Percentiles rank a stretch among this genome's conserved stretches.
Conservation (phyloP, 2,888 invertebrate species). For the Pollenia angustigena region DNA sequence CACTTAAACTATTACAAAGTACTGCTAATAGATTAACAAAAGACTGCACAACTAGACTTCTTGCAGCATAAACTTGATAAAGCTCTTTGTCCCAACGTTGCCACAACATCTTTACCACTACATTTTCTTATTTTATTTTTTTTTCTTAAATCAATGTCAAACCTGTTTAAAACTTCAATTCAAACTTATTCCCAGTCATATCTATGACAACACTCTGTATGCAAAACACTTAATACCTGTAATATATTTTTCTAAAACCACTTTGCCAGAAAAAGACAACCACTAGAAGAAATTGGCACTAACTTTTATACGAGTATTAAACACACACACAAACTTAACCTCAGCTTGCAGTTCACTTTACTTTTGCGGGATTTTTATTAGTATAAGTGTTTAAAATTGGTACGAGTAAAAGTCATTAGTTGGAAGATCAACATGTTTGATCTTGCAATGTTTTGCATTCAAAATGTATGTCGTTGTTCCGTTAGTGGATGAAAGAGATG, state of each 20-base stretch:
- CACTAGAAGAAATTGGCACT: conserved; percentile 43
- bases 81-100: neutral
- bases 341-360: neutral
- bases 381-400: conserved; percentile 43
- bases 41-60: conserved; percentile 24
- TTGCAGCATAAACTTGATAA: neutral
- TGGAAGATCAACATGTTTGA: conserved; percentile 65
- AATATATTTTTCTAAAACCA: conserved; percentile 35
- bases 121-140: neutral
- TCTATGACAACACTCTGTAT: conserved; percentile 46
- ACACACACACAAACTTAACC: neutral
- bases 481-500: conserved; percentile 56
- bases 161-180: conserved; percentile 42
- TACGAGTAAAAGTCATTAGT: conserved; percentile 70
- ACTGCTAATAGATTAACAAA: neutral
- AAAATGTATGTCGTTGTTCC: conserved; percentile 71
- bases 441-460: conserved; percentile 41
- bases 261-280: conserved; percentile 35
- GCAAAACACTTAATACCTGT: conserved; percentile 53
- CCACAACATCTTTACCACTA: neutral
- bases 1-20: neutral
- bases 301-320: conserved; percentile 30
- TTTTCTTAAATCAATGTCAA: conserved; percentile 11
- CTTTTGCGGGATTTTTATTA: conserved; percentile 2
- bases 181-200: conserved; percentile 32